phyloP scores from a whole-genome alignment of 2,888 invertebrate species.

The Lacanobia oleracea region DNA sequence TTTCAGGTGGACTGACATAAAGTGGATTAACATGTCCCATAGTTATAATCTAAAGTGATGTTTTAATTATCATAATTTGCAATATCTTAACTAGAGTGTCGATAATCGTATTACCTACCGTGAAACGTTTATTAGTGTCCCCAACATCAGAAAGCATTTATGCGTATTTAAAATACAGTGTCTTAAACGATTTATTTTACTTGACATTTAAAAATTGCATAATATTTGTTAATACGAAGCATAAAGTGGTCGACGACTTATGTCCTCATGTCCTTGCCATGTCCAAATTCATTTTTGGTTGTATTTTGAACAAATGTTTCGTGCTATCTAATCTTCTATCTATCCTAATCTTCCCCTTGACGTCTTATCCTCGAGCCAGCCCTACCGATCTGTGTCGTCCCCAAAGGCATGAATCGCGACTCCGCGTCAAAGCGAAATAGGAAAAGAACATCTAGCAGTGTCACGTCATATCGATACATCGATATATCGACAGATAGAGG shows the following conservation, averaged over 20 bases:
- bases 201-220: not conserved
- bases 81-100: not conserved
- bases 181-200: not conserved
- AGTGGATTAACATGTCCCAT: slow-evolving; percentile 3
- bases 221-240: not conserved
- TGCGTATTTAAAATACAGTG: not conserved
- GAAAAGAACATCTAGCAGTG: slow-evolving; percentile 69
- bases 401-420: slow-evolving; percentile 67
- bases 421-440: slow-evolving; percentile 73
- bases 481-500: slow-evolving; percentile 53
- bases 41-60: slow-evolving; percentile 25
- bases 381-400: slow-evolving; percentile 60
- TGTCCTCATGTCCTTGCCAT: not conserved
- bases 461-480: slow-evolving; percentile 55
- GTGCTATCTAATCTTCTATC: not conserved
- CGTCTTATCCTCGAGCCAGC: slow-evolving; percentile 54
- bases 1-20: slow-evolving; percentile 1
- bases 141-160: not conserved
- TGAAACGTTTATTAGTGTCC: not conserved
- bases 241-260: too few species aligned
- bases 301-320: not conserved
- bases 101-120: slow-evolving; percentile 30
- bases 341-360: not conserved
- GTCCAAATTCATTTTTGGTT: not conserved
- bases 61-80: slow-evolving; percentile 33